phyloP scores from a whole-genome alignment of 2,113 vertebrate species.

The Camelus bactrianus region DNA sequence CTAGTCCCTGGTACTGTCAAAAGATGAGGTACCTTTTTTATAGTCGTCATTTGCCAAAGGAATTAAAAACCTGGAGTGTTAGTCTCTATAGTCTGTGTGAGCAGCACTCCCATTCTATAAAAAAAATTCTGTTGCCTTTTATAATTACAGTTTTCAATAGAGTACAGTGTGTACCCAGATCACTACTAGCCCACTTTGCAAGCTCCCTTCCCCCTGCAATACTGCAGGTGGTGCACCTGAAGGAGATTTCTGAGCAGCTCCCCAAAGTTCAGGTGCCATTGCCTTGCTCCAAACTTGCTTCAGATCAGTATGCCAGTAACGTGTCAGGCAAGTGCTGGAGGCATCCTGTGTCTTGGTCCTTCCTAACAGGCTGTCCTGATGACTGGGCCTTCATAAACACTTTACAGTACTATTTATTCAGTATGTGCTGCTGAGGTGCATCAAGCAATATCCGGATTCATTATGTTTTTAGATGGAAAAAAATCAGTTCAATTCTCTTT shows the following conservation, averaged over 20 bases:
- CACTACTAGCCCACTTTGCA: neutral
- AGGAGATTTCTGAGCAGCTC: slow-evolving; percentile 50
- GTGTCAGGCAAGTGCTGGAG: slow-evolving; percentile 38
- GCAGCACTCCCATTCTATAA: slow-evolving; percentile 33
- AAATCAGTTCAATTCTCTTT: slow-evolving; percentile 66
- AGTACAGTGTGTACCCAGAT: neutral
- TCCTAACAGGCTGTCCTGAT: slow-evolving; percentile 45
- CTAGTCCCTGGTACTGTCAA: slow-evolving; percentile 37
- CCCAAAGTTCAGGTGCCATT: slow-evolving; percentile 32
- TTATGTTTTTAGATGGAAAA: slow-evolving; percentile 60
- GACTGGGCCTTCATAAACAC: slow-evolving; percentile 58
- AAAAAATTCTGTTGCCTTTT: slow-evolving; percentile 57
- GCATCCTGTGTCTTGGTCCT: slow-evolving; percentile 38
- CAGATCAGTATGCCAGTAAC: slow-evolving; percentile 31
- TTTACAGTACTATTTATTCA: slow-evolving; percentile 56
- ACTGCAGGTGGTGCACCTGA: neutral
- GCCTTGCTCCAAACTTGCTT: slow-evolving; percentile 66
- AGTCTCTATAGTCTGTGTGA: slow-evolving; percentile 80
- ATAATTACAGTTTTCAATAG: slow-evolving; percentile 39
- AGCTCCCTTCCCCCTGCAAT: neutral
- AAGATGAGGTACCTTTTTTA: slow-evolving; percentile 66
- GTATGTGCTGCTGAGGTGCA: slow-evolving; percentile 47
- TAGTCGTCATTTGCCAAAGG: slow-evolving; percentile 41
- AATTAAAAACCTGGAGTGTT: slow-evolving; percentile 71
- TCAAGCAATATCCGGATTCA: slow-evolving; percentile 59